Base-by-base conservation (phyloP, 2,797 vertebrate genomes). In the Muscicapa striata region DNA sequence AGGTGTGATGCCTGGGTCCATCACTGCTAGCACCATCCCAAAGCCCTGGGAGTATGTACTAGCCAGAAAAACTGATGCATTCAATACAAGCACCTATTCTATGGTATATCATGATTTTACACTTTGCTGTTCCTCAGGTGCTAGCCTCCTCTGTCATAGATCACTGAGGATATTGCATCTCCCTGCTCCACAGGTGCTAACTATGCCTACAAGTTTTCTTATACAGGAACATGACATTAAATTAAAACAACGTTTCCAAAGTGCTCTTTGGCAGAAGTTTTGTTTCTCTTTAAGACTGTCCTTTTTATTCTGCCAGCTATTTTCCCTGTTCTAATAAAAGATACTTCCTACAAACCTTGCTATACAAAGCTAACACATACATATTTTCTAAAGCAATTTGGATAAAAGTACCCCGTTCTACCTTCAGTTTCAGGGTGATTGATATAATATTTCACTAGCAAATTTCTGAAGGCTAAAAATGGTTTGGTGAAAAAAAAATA, bases 381-480 rank as follows among this genome's bases (percentile, higher is more conserved):
- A 68, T 30, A 51, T 40, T 85, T 22, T 6, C 59, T 49, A 80
- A 87, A 83, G 62, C 30, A 74, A 30, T 83, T 92, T 87, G 75
- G 75, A 58, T 90, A 83, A 87, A 94, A 77, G 54, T 80, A 75
- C 41, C 43, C 46, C 4, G 3, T 59, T 93, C 57, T 74, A 89
- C 26, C 62, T 81, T 85, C 43, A 75, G 58, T 97, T 87, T 89
- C 64, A 63, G 26, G 11, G 69, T 93, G 78, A 94, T 66, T 78
- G 81, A 89, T 87, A 61, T n/a, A 84, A 62, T 76, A 86, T 92
- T 92, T 90, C 36, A 51, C 69, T 55, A 78, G 36, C 26, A 48
- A 54, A 81, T 69, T 89, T 92, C 51, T 89, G 66, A 93, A 92
- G 58, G 36, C 76, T 95, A 87, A 87, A 96, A 93, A 91, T 68